Conservation (phyloP, 2,888 invertebrate species). For the Hyles lineata region DNA sequence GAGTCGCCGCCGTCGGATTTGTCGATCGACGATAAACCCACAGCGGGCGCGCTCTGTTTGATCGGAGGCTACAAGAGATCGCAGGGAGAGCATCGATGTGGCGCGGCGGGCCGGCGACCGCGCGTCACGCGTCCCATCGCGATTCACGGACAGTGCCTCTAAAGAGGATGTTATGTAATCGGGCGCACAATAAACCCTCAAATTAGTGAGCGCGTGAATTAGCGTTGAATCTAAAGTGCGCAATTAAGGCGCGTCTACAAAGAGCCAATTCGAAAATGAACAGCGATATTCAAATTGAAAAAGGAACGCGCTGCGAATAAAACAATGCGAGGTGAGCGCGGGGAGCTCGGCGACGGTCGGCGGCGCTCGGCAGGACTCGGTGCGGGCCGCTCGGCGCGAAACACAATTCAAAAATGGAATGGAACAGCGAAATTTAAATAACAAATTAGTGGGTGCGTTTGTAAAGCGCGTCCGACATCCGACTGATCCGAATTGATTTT, state of each 20-base stretch:
- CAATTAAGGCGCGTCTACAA: slow-evolving; percentile 80
- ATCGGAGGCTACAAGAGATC: slow-evolving; percentile 44
- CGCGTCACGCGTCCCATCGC: slow-evolving; percentile 55
- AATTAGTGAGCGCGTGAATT: slow-evolving; percentile 81
- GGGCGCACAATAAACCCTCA: slow-evolving; percentile 77
- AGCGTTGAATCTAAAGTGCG: slow-evolving; percentile 81
- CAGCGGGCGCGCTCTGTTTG: slow-evolving; percentile 48
- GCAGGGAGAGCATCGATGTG: background rate
- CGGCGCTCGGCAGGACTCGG: slow-evolving; percentile 58
- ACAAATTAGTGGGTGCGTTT: slow-evolving; percentile 77
- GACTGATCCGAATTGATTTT: slow-evolving; percentile 71
- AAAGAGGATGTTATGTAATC: slow-evolving; percentile 74
- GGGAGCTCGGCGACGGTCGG: slow-evolving; percentile 57
- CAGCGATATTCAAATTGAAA: slow-evolving; percentile 83
- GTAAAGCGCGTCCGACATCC: slow-evolving; percentile 69
- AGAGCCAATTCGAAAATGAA: slow-evolving; percentile 81
- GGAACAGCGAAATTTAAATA: slow-evolving; percentile 76
- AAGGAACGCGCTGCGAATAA: slow-evolving; percentile 79
- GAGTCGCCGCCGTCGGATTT: slow-evolving; percentile 62
- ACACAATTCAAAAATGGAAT: slow-evolving; percentile 75
- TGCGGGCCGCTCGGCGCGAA: slow-evolving; percentile 56
- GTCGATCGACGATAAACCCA: slow-evolving; percentile 68
- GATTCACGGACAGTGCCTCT: slow-evolving; percentile 67
- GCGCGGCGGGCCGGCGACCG: slow-evolving; percentile 16
- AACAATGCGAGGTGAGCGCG: slow-evolving; percentile 65